These are phyloP conservation scores for Poeciliopsis turrubarensis DNA, from an alignment of 2,113 vertebrate genomes.

Conservation along the genomic window DNA sequence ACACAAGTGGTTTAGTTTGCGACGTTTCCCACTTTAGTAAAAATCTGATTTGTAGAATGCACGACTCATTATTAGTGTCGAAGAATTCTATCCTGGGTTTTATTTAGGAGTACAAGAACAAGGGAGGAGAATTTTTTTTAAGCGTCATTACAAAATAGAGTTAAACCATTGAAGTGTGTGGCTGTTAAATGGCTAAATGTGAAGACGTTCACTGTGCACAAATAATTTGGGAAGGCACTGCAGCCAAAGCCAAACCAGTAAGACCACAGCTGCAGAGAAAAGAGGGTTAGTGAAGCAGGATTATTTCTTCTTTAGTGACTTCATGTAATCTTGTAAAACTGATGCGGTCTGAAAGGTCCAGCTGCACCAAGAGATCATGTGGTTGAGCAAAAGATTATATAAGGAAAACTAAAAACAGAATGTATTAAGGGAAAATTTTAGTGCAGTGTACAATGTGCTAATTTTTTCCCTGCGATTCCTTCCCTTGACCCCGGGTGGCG, in stretches of 20 bases:
- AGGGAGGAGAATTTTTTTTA: no score
- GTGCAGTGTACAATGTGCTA: background rate
- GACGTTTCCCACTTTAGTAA: no score
- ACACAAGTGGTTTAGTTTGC: no score
- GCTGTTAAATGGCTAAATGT: background rate
- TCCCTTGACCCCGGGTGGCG: conserved; percentile 57
- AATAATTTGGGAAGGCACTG: conserved; percentile 8
- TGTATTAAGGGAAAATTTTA: background rate
- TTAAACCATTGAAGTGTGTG: background rate
- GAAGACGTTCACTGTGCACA: background rate
- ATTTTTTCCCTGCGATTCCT: conserved; percentile 32
- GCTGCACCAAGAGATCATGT: conserved; percentile 19
- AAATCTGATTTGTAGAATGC: no score
- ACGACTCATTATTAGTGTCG: no score
- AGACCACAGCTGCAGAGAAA: conserved; percentile 3
- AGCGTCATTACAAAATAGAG: no score
- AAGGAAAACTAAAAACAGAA: background rate
- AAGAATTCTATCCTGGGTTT: no score
- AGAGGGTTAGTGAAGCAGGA: conserved; percentile 1
- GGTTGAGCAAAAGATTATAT: background rate
- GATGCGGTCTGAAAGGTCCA: conserved; percentile 4
- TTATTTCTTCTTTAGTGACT: conserved; percentile 2
- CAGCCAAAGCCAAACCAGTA: conserved; percentile 49
- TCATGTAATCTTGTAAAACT: background rate
- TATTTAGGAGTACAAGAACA: no score